Evolutionary conservation across 1,140 invertebrate genomes (phyloP).

Genomic region (Drosophila lini): DNA sequence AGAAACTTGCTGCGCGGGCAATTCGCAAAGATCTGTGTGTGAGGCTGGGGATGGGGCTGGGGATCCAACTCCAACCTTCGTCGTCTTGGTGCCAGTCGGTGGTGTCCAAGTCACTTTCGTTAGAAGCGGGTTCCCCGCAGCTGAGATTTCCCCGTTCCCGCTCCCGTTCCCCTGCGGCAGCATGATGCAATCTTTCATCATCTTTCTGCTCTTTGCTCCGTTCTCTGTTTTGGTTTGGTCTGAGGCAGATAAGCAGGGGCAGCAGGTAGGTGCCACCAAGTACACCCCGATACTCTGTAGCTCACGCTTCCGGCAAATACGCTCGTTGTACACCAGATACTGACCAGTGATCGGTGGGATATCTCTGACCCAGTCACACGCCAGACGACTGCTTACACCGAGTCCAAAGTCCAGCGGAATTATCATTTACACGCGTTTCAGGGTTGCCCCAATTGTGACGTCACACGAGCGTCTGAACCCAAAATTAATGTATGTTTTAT

Average conservation of each 20-base stretch:
- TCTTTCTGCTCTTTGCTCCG: slow-evolving; percentile 12
- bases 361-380: slow-evolving; percentile 7
- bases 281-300: neutral
- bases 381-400: slow-evolving; percentile 31
- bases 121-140: slow-evolving; percentile 27
- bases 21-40: slow-evolving; percentile 42
- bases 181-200: slow-evolving; percentile 83
- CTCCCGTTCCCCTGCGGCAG: neutral
- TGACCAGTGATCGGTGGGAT: neutral
- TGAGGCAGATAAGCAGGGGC: slow-evolving; percentile 15
- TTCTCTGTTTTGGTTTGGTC: slow-evolving; percentile 28
- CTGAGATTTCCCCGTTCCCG: slow-evolving; percentile 2
- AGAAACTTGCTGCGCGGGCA: slow-evolving; percentile 62
- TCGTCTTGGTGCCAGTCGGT: slow-evolving; percentile 44
- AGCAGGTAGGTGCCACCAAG: slow-evolving; percentile 16
- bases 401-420: slow-evolving; percentile 31
- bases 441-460: slow-evolving; percentile 47
- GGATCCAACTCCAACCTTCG: slow-evolving; percentile 42
- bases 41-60: neutral
- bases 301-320: slow-evolving; percentile 2
- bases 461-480: slow-evolving; percentile 23
- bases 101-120: slow-evolving; percentile 65
- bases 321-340: neutral
- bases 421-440: slow-evolving; percentile 36
- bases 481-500: slow-evolving; percentile 26